phyloP scores from a whole-genome alignment of 53 echinoderm and acorn worm genomes.

The Actinopyga echinites region DNA sequence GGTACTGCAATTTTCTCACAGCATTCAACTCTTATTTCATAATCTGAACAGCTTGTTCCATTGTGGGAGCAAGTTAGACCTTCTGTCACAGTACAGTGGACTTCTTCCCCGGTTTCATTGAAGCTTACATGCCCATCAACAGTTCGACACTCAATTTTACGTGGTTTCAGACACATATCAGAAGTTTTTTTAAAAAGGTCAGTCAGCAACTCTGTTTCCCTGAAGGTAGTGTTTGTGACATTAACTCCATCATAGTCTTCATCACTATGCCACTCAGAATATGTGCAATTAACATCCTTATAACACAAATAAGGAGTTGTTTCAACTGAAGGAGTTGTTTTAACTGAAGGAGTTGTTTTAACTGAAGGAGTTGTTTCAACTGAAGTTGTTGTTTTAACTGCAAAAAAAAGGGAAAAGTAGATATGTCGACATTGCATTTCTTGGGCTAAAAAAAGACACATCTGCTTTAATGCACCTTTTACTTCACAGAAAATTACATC shows the following conservation, averaged over 20 bases:
- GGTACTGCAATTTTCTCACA: neutral
- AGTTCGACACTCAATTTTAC: constrained; percentile 36
- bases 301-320: too few relatives aligned
- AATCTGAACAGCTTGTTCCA: neutral
- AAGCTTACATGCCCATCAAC: neutral
- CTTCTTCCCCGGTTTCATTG: neutral
- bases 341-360: too few relatives aligned
- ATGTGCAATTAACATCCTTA: neutral
- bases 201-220: constrained; percentile 38
- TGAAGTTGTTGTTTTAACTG: too few relatives aligned
- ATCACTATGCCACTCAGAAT: constrained; percentile 18
- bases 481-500: too few relatives aligned
- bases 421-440: too few relatives aligned
- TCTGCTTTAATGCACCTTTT: too few relatives aligned
- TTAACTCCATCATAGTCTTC: neutral
- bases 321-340: too few relatives aligned
- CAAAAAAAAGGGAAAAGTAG: too few relatives aligned
- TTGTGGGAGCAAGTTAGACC: constrained; percentile 10
- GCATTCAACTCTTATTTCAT: constrained; percentile 20
- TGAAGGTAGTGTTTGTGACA: constrained; percentile 1
- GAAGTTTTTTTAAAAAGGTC: constrained; percentile 28
- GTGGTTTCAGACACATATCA: constrained; percentile 44
- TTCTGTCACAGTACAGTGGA: neutral
- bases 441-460: too few relatives aligned
- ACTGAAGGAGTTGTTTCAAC: too few relatives aligned